Evolutionary conservation across 2,113 vertebrate genomes (phyloP).

Genomic region (Pachyramphus minor): DNA sequence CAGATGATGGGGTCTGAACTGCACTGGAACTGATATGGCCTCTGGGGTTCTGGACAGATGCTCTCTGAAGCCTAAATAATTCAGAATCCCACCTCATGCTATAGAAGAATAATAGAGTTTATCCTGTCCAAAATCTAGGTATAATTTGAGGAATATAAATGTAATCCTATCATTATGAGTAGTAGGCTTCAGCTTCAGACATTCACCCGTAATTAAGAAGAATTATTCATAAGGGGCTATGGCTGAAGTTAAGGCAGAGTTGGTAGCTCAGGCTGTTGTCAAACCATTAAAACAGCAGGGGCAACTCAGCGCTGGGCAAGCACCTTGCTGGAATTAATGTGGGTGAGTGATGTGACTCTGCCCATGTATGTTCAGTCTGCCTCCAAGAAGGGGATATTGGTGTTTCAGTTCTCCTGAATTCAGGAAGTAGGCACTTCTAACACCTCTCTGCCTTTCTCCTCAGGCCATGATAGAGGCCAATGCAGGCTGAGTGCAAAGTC

Average conservation of each 20-base stretch:
- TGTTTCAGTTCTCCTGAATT: not conserved
- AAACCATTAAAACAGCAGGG: not conserved
- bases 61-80: not conserved
- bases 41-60: not conserved
- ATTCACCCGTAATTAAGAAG: not conserved
- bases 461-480: accelerated
- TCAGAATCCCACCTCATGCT: not conserved
- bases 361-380: not conserved
- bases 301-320: not conserved
- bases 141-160: not conserved
- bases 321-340: accelerated
- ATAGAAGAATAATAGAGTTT: not conserved
- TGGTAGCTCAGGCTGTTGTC: not conserved
- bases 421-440: not conserved
- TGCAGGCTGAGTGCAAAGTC: not conserved
- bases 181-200: not conserved
- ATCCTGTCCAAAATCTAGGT: not conserved
- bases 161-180: not conserved
- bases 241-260: not conserved
- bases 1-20: not conserved
- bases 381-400: accelerated
- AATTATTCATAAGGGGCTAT: not conserved
- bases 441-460: not conserved
- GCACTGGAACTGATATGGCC: not conserved
- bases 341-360: not conserved